These are phyloP conservation scores for Salvelinus namaycush DNA, from an alignment of 2,113 vertebrate species.

Conservation along the genomic window DNA sequence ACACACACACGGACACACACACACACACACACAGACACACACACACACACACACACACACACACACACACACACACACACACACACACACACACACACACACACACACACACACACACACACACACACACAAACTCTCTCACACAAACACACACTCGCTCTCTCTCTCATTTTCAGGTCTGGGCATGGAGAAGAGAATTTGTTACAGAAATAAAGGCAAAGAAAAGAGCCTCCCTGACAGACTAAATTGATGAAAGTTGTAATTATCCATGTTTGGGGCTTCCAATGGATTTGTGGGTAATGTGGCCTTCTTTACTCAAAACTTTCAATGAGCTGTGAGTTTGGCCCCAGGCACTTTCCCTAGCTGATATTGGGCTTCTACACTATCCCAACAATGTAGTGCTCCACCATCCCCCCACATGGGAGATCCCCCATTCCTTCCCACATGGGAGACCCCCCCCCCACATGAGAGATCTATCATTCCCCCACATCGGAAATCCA, in stretches of 20 bases:
- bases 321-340: constrained; percentile 33
- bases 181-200: constrained; percentile 30
- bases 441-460: neutral
- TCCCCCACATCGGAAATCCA: neutral
- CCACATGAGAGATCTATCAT: neutral
- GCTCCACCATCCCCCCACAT: neutral
- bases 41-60: neutral
- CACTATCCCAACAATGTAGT: neutral
- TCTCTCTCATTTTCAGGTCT: constrained; percentile 37
- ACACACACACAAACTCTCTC: constrained; percentile 6
- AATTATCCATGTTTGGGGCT: constrained; percentile 37
- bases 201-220: constrained; percentile 55
- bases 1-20: neutral
- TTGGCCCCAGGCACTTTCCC: constrained; percentile 32
- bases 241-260: constrained; percentile 49
- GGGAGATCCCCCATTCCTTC: neutral
- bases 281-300: constrained; percentile 39
- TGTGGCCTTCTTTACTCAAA: constrained; percentile 30
- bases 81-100: neutral
- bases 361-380: neutral
- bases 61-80: constrained; percentile 38
- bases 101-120: constrained; percentile 15
- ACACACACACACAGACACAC: constrained; percentile 10
- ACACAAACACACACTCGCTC: neutral
- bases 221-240: constrained; percentile 41